Conservation (phyloP, 2,888 invertebrate species). For the Leptopilina syphax region DNA sequence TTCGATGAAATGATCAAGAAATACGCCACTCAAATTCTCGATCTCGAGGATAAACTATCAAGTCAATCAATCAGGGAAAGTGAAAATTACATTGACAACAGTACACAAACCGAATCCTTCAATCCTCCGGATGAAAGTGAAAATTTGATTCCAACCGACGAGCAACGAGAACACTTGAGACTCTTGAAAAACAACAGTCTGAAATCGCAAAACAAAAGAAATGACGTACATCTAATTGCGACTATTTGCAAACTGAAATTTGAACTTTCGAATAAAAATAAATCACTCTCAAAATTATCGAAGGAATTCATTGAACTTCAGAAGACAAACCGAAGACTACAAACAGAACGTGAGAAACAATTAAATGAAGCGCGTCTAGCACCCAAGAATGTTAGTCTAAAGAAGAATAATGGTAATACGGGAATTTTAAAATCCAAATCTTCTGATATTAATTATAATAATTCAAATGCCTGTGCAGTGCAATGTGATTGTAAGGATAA, state of each 20-base stretch:
- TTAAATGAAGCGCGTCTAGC: conserved; percentile 73
- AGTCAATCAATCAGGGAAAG: conserved; percentile 57
- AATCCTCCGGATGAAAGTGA: no score
- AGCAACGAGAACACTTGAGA: conserved; percentile 62
- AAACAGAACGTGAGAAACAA: conserved; percentile 84
- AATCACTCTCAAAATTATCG: conserved; percentile 84
- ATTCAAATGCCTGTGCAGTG: conserved; percentile 64
- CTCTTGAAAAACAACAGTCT: conserved; percentile 48
- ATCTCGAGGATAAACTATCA: conserved; percentile 66
- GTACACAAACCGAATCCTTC: conserved; percentile 64
- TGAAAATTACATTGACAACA: conserved; percentile 65
- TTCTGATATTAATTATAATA: not conserved
- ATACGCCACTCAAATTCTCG: conserved; percentile 82
- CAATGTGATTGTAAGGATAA: conserved; percentile 52
- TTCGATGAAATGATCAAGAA: conserved; percentile 88
- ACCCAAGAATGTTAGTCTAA: not conserved
- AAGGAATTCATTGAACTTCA: conserved; percentile 87
- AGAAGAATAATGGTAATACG: not conserved
- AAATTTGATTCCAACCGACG: conserved; percentile 60
- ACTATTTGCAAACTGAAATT: conserved; percentile 88
- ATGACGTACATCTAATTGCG: conserved; percentile 87
- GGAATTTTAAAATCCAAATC: not conserved
- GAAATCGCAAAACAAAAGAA: conserved; percentile 79
- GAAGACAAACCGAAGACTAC: conserved; percentile 86
- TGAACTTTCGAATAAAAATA: conserved; percentile 86